Conservation (phyloP, 2,888 invertebrate species). For the Heteromurus nitidus region DNA sequence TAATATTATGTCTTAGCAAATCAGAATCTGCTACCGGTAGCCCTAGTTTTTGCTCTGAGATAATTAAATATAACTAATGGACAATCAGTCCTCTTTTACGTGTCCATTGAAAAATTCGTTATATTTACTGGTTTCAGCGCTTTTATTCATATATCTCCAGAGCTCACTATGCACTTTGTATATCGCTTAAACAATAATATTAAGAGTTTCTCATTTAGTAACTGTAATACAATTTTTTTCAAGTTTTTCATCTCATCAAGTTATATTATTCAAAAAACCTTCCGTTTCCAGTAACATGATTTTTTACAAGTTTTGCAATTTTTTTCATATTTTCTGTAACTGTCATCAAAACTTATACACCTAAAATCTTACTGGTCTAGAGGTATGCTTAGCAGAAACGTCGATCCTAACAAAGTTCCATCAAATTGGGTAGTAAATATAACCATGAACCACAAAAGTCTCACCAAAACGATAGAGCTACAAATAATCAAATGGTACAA, state of each 20-base stretch:
- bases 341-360: slow-evolving; percentile 53
- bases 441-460: slow-evolving; percentile 39
- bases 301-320: slow-evolving; percentile 63
- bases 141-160: slow-evolving; percentile 50
- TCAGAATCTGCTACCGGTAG: slow-evolving; percentile 46
- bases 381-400: slow-evolving; percentile 50
- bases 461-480: slow-evolving; percentile 42
- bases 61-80: slow-evolving; percentile 44
- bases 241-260: slow-evolving; percentile 57
- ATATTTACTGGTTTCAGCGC: slow-evolving; percentile 18
- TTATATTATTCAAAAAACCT: slow-evolving; percentile 61
- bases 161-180: slow-evolving; percentile 47
- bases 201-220: slow-evolving; percentile 52
- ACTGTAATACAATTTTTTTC: slow-evolving; percentile 51
- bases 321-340: slow-evolving; percentile 62
- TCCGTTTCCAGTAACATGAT: slow-evolving; percentile 62
- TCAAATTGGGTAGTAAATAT: slow-evolving; percentile 38
- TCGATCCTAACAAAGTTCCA: slow-evolving; percentile 52
- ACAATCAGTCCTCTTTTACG: slow-evolving; percentile 17
- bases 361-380: slow-evolving; percentile 55
- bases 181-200: slow-evolving; percentile 48
- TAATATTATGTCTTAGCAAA: slow-evolving; percentile 61
- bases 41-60: slow-evolving; percentile 52
- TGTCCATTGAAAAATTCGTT: slow-evolving; percentile 13
- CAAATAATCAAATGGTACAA: slow-evolving; percentile 49